phyloP scores from a whole-genome alignment of 2,888 invertebrate genomes.

The Eupithecia abbreviata region DNA sequence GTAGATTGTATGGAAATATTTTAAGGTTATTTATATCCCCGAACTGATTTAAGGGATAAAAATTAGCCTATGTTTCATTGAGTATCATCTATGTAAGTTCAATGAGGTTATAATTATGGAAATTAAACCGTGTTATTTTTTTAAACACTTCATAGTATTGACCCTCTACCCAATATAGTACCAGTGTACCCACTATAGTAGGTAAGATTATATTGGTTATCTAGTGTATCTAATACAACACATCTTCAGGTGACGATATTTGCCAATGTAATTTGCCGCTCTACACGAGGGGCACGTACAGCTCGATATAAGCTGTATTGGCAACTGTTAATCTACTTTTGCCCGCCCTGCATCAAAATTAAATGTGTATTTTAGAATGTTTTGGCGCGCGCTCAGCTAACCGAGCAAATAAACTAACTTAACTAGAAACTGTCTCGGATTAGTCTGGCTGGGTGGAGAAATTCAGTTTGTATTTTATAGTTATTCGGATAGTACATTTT shows the following conservation, averaged over 20 bases:
- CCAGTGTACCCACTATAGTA: too few species aligned
- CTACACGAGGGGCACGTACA: neutral
- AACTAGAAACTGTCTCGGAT: slow-evolving; percentile 38
- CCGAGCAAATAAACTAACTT: slow-evolving; percentile 32
- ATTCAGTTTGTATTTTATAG: slow-evolving; percentile 17
- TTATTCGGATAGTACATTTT: too few species aligned
- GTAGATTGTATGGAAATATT: too few species aligned
- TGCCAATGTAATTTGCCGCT: neutral
- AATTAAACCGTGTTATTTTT: too few species aligned
- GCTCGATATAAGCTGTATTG: neutral
- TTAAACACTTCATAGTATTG: too few species aligned
- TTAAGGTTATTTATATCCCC: too few species aligned
- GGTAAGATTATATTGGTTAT: too few species aligned
- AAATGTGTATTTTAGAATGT: slow-evolving; percentile 54
- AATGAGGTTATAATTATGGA: too few species aligned
- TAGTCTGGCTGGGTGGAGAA: slow-evolving; percentile 39
- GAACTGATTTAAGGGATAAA: too few species aligned
- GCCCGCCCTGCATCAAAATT: slow-evolving; percentile 44
- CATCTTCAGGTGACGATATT: neutral
- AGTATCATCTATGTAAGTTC: too few species aligned
- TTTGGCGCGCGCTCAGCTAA: slow-evolving; percentile 50
- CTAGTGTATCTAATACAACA: neutral
- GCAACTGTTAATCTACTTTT: slow-evolving; percentile 3
- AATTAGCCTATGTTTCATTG: too few species aligned
- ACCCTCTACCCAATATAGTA: too few species aligned